Conservation (phyloP, 2,888 invertebrate species). For the Drosophila helvetica region DNA sequence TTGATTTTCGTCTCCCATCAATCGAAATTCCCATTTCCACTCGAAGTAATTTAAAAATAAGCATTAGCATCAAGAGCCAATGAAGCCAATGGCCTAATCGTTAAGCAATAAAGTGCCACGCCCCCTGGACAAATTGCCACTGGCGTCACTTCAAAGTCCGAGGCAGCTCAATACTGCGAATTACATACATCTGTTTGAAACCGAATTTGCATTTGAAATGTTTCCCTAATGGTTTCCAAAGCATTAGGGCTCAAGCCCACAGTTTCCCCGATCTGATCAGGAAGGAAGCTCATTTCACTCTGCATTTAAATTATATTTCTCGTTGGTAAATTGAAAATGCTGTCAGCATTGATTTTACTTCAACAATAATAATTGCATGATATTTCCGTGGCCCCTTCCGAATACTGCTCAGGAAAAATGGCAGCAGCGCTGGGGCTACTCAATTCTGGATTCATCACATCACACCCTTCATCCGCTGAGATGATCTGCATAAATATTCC, state of each 20-base stretch:
- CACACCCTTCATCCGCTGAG: constrained; percentile 9
- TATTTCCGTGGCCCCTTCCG: constrained; percentile 15
- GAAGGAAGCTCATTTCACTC: constrained; percentile 25
- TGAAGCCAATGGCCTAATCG: constrained; percentile 67
- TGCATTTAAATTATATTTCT: constrained; percentile 38
- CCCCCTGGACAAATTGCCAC: constrained; percentile 42
- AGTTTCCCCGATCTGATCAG: constrained; percentile 6
- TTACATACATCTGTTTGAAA: constrained; percentile 66
- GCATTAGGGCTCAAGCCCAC: constrained; percentile 48
- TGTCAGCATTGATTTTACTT: constrained; percentile 51
- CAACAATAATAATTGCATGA: constrained; percentile 52
- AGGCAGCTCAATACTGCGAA: constrained; percentile 41
- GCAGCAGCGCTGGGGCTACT: constrained; percentile 25
- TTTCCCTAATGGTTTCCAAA: constrained; percentile 67
- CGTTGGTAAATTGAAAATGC: constrained; percentile 28
- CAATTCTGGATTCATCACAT: constrained; percentile 33
- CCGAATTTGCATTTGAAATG: constrained; percentile 74
- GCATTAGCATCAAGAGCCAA: constrained; percentile 49
- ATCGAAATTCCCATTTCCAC: constrained; percentile 30
- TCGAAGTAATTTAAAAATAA: constrained; percentile 61
- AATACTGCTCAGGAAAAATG: constrained; percentile 12
- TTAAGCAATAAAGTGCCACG: constrained; percentile 66
- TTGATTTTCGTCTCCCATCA: constrained; percentile 21
- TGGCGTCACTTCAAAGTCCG: constrained; percentile 39
- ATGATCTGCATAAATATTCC: constrained; percentile 38